A percentile compares a stretch with the other conserved stretches of the same genome.
phyloP scores from a whole-genome alignment of 2,113 vertebrate genomes.

The Syngnathus typhle region DNA sequence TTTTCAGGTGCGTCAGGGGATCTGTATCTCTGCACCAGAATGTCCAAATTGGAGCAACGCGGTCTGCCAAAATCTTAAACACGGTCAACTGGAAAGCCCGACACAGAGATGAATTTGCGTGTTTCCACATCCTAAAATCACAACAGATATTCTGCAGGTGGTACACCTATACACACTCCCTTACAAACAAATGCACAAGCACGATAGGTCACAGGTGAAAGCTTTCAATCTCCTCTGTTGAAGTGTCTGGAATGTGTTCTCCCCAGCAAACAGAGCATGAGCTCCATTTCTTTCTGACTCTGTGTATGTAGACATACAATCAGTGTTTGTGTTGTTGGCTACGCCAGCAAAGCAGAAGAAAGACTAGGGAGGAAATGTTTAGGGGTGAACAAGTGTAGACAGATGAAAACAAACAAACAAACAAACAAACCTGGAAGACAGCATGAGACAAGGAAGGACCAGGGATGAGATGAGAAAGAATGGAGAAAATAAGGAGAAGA shows the following conservation, averaged over 20 bases:
- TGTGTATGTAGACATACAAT: background rate
- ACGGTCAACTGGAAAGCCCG: too few relatives aligned
- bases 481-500: conserved; percentile 25
- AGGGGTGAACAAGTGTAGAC: conserved; percentile 27
- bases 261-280: conserved; percentile 60
- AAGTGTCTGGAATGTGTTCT: conserved; percentile 61
- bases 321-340: conserved; percentile 13
- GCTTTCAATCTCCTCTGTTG: conserved; percentile 59
- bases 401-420: conserved; percentile 7
- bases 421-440: conserved; percentile 26
- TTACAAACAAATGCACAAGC: conserved; percentile 52
- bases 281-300: conserved; percentile 42
- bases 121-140: conserved; percentile 42
- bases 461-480: conserved; percentile 40
- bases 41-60: conserved; percentile 37
- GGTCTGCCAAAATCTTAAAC: too few relatives aligned
- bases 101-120: conserved; percentile 42
- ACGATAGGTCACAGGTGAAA: conserved; percentile 64
- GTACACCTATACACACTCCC: conserved; percentile 17
- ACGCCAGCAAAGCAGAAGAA: conserved; percentile 30
- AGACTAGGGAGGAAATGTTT: conserved; percentile 30
- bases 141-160: conserved; percentile 44
- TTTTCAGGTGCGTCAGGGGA: too few relatives aligned
- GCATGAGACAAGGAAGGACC: conserved; percentile 22
- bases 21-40: too few relatives aligned